A percentile compares a stretch with the other conserved stretches of the same genome.
These are phyloP conservation scores for Ceyx margarethae DNA, from an alignment of 2,113 vertebrate genomes.

Conservation along the genomic window DNA sequence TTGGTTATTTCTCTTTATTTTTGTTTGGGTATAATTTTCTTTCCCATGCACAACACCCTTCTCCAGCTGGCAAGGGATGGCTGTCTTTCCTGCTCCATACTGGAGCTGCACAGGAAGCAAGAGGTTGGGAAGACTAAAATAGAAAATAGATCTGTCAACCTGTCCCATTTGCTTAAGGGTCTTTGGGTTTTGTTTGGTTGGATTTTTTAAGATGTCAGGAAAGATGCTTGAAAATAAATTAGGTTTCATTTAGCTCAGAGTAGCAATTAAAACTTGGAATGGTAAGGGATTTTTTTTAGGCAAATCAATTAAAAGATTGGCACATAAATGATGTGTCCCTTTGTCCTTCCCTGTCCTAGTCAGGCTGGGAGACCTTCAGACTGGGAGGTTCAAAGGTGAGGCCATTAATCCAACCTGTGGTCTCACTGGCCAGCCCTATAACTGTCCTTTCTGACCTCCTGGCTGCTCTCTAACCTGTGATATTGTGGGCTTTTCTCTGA, in stretches of 20 bases:
- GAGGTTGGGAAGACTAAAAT: background rate
- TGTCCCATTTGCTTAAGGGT: background rate
- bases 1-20: background rate
- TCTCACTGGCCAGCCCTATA: background rate
- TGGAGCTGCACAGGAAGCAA: background rate
- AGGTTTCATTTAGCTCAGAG: slow-evolving; percentile 28
- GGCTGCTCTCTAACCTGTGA: background rate
- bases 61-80: background rate
- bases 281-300: background rate
- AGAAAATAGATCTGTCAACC: background rate
- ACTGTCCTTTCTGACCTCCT: background rate
- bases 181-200: background rate
- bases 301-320: slow-evolving; percentile 47
- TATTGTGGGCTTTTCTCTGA: background rate
- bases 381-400: background rate
- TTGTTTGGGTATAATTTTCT: background rate
- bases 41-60: background rate
- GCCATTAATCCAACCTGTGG: background rate
- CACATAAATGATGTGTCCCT: background rate
- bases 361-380: background rate
- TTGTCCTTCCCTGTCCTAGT: background rate
- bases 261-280: slow-evolving; percentile 46
- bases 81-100: background rate
- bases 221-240: slow-evolving; percentile 22
- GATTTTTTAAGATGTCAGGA: background rate